These are phyloP conservation scores for Crypturellus undulatus DNA, from an alignment of 2,113 vertebrate species.

Conservation along the genomic window DNA sequence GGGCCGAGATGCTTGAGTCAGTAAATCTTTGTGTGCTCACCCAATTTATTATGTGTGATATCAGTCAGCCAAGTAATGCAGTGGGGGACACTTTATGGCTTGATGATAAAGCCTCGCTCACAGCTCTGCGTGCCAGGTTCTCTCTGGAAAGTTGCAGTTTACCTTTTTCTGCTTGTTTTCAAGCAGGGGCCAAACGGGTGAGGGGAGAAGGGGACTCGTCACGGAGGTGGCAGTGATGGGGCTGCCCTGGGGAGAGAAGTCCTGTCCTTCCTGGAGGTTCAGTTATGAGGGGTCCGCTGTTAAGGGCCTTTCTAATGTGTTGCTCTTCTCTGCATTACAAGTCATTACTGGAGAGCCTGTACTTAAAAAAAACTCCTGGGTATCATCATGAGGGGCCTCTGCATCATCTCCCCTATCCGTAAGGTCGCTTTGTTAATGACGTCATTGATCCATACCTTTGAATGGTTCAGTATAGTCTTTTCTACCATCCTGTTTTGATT, in stretches of 20 bases:
- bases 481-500: not conserved
- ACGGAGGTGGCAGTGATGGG: not conserved
- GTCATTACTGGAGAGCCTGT: not conserved
- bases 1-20: not conserved
- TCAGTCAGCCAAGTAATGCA: not conserved
- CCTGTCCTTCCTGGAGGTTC: constrained; percentile 14
- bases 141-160: not conserved
- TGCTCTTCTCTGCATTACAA: not conserved
- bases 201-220: not conserved
- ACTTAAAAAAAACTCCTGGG: not conserved
- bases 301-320: not conserved
- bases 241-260: not conserved
- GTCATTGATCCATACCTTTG: constrained; percentile 19
- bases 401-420: not conserved
- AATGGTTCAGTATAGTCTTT: not conserved
- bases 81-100: not conserved
- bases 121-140: not conserved
- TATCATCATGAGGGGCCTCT: not conserved
- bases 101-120: not conserved
- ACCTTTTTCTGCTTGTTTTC: not conserved
- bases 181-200: not conserved
- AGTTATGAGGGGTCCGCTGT: not conserved
- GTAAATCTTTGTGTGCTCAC: not conserved
- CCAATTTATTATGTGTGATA: not conserved
- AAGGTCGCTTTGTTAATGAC: constrained; percentile 19